Evolutionary conservation across 1,140 invertebrate genomes (phyloP), one percentile per base, ranked within the genome.

Genomic region (Plectrocnemia conspersa): DNA sequence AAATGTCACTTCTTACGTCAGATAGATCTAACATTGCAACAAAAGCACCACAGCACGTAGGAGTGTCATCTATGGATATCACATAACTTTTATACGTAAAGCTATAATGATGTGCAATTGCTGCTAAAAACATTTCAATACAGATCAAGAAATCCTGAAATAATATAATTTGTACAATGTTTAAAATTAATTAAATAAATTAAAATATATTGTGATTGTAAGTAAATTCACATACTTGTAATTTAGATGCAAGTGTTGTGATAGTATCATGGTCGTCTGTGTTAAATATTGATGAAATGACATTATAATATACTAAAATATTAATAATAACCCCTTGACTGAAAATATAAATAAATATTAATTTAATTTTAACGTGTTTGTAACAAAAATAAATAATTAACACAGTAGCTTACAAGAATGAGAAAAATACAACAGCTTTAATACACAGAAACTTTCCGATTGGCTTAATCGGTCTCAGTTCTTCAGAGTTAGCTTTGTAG

Each of bases 401-500:
- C 16, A n/a, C n/a, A n/a, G n/a, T n/a, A n/a, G 85, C 91, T 88
- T 83, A 96, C 93, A 96, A 97, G 75, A 98, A 98, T 48, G 93
- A 96, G 65, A 97, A 93, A 76, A 98, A 98, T 10, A 98, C 91
- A 48, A 98, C 94, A 65, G 91, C 89, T 79, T 98, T 98, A 55
- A 98, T 96, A 69, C 94, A 97, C n/a, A 97, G 75, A 75, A 97
- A 97, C 74, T 98, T 97, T 52, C 89, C 88, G 60, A 98, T 79
- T 5, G 94, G 93, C 65, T 88, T 88, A 85, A 97, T 93, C 13
- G 93, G 92, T 61, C 83, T 81, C 4, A 97, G 71, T 71, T 95
- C 90, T 58, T 85, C 79, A 63, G 82, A 82, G 71, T 90, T 93
- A 7, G 91, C 92, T 73, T 80, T 83, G 68, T 98, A 98, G 70